Evolutionary conservation across 2,888 invertebrate genomes (phyloP), one percentile per base, ranked within the genome.

Genomic region (Vesta saturnalis): DNA sequence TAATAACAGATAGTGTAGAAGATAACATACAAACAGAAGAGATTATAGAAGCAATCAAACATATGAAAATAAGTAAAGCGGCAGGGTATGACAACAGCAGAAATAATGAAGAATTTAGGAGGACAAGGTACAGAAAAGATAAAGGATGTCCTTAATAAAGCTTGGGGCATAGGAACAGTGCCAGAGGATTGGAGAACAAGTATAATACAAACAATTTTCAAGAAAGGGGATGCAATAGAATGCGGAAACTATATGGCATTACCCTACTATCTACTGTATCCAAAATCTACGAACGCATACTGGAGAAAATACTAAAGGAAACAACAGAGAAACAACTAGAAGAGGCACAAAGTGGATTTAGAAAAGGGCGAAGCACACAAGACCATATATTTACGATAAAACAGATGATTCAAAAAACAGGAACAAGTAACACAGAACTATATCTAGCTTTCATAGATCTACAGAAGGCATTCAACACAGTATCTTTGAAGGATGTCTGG

Each of bases 401-500:
- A 55, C 64, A 70, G 21, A 60, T 70, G 39, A 16, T 54, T 12
- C 35, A 54, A 10, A 69, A 69, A 55, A 64, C 19, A 46, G 10
- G 56, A n/a, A 16, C 15, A 59, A 12, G 49, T 14, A 56, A 62
- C 3, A 55, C 57, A 54, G 52, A 66, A 18, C 12, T 47, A 6
- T 67, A 43, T n/a, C 16, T 72, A 6, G 69, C 54, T 39, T 71
- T 73, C 19, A 14, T 72, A n/a, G 70, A 73, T 39, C 16, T 72
- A 8, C 43, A 71, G 52, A 70, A 71, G 23, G 72, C 72, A 1
- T 73, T 72, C 56, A 69, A 73, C 47, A 52, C n/a, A n/a, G 47
- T 68, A 22, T 46, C 43, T 30, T 61, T 60, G 52, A 55, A 39
- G 18, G 46, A 43, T 60, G 46, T 70, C 21, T 72, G 69, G 66